phyloP scores from a whole-genome alignment of 2,888 invertebrate species.

The Drosophila pseudotakahashii region DNA sequence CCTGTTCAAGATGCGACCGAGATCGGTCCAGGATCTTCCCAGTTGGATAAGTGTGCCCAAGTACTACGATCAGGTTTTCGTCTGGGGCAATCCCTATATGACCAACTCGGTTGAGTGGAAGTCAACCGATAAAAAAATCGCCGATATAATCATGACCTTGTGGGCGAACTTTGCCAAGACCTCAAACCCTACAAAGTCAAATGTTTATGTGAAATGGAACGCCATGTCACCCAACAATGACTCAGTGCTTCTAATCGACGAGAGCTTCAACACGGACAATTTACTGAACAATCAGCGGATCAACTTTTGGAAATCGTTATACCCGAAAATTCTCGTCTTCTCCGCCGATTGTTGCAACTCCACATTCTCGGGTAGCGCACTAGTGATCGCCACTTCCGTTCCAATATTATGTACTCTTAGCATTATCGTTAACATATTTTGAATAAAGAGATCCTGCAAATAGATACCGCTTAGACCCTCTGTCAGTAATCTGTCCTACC shows the following conservation, averaged over 20 bases:
- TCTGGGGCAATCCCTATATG: conserved; percentile 92
- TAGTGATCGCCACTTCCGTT: conserved; percentile 19
- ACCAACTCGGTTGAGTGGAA: conserved; percentile 89
- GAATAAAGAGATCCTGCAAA: conserved; percentile 27
- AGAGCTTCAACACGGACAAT: conserved; percentile 91
- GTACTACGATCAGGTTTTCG: conserved; percentile 91
- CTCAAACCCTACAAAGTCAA: conserved; percentile 89
- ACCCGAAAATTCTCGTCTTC: conserved; percentile 90
- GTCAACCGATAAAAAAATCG: conserved; percentile 90
- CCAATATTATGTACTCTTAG: conserved; percentile 39
- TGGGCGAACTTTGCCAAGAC: conserved; percentile 92
- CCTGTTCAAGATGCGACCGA: conserved; percentile 90
- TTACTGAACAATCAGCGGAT: conserved; percentile 90
- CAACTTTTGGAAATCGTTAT: conserved; percentile 94
- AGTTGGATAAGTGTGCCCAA: conserved; percentile 93
- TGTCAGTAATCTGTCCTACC: conserved; percentile 44
- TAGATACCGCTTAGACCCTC: conserved; percentile 33
- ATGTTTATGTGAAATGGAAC: conserved; percentile 91
- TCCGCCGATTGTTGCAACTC: conserved; percentile 91
- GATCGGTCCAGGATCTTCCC: conserved; percentile 88
- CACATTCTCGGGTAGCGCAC: conserved; percentile 67
- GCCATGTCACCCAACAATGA: conserved; percentile 88
- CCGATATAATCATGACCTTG: conserved; percentile 92
- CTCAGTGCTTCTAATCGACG: conserved; percentile 90
- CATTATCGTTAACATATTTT: conserved; percentile 42